Evolutionary conservation across 2,797 vertebrate genomes (phyloP), one percentile per base, ranked within the genome.

Genomic region (Acanthornis magna): DNA sequence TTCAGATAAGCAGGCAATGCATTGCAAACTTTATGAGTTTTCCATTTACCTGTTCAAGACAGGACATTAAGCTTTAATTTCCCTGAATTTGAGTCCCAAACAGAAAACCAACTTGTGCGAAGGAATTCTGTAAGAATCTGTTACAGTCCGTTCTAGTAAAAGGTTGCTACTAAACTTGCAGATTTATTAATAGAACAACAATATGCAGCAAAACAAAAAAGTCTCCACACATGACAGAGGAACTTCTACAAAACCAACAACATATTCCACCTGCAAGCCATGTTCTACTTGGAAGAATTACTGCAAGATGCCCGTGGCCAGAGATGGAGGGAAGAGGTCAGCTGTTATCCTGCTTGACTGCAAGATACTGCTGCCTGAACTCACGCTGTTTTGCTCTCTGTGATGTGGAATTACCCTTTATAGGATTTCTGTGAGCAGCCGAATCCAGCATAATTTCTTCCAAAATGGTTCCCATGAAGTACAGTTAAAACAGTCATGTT

Each of bases 371-470:
- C 27, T 81, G 18, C 42, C 68, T 67, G 32, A 65, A 80, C 11
- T 73, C 13, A 1, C 0, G 0, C 5, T 45, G 5, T 21, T 85
- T 83, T 76, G 16, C 9, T 82, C 51, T 66, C 71, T 32, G 10
- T 38, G 32, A 19, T 3, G 2, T 8, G 7, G 7, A 71, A 4
- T 29, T 29, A 26, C 25, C n/a, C 34, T 68, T 62, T 30, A 68
- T 3, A 57, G 11, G 30, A 38, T 75, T 78, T 72, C n/a, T 65
- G 4, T 11, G 18, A 65, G n/a, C 45, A 58, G 34, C 15, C 53
- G 43, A 86, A 68, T 76, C 66, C 77, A 78, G 20, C 11, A 30
- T 19, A 26, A 38, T 11, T 19, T 66, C 45, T 60, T 13, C 26
- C 76, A 93, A 85, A 81, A 48, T 3, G 0, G 3, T 45, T 88